phyloP scores from a whole-genome alignment of 2,113 vertebrate species.

The Anthoscopus minutus region DNA sequence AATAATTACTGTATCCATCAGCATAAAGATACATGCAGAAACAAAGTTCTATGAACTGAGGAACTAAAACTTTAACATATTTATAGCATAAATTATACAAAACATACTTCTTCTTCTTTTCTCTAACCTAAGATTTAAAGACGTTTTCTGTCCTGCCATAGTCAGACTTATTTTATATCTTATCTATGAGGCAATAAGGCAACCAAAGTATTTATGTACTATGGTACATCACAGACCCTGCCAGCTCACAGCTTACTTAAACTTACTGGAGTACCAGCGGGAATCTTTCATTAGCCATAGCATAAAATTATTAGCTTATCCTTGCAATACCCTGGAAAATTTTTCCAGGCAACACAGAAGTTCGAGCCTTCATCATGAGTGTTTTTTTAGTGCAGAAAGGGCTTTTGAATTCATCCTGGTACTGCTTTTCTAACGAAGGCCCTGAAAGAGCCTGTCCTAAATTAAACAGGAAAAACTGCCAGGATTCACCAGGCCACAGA shows the following conservation, averaged over 20 bases:
- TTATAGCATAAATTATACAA: not conserved
- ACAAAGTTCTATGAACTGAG: not conserved
- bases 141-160: not conserved
- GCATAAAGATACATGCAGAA: not conserved
- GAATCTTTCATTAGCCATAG: not conserved
- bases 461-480: not conserved
- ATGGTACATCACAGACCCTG: not conserved
- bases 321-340: not conserved
- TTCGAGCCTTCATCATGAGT: fast-evolving
- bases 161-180: not conserved
- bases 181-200: not conserved
- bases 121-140: not conserved
- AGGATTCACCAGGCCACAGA: not conserved
- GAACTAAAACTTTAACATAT: not conserved
- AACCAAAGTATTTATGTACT: fast-evolving
- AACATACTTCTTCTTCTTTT: not conserved
- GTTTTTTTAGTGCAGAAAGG: not conserved
- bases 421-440: not conserved
- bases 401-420: not conserved
- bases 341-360: not conserved
- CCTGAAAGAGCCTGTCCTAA: not conserved
- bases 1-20: not conserved
- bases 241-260: not conserved
- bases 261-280: not conserved
- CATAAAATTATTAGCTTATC: not conserved